phyloP scores from a whole-genome alignment of 1,140 invertebrate genomes.

The Diplogasteroides magnus region DNA sequence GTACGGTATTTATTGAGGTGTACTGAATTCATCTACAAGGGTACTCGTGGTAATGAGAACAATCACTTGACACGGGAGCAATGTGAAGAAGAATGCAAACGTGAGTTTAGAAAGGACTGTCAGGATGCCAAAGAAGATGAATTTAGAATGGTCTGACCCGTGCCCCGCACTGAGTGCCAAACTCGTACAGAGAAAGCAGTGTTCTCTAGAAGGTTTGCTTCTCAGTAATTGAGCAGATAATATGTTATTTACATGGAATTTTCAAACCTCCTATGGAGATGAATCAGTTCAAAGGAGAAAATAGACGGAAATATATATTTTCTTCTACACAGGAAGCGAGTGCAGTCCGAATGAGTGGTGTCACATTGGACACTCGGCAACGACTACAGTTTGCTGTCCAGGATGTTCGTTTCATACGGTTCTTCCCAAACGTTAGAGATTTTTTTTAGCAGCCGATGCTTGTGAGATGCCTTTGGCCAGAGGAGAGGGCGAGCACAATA shows the following conservation, averaged over 20 bases:
- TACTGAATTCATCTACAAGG: slow-evolving; percentile 48
- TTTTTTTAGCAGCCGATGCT: slow-evolving; percentile 40
- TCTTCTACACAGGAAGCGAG: no score
- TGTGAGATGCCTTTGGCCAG: slow-evolving; percentile 47
- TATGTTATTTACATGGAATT: no score
- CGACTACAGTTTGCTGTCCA: slow-evolving; percentile 50
- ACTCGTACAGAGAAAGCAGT: no score
- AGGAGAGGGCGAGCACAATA: slow-evolving; percentile 45
- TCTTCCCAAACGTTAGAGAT: no score
- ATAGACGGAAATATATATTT: no score
- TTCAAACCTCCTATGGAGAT: slow-evolving; percentile 29
- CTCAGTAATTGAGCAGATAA: no score
- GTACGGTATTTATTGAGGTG: slow-evolving; percentile 22
- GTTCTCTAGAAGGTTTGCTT: no score
- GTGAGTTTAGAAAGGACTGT: no score
- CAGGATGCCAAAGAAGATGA: no score
- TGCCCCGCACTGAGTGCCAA: no score
- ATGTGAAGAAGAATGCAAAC: slow-evolving; percentile 45
- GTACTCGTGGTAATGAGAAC: slow-evolving; percentile 52
- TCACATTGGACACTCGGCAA: slow-evolving; percentile 39
- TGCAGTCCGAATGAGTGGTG: slow-evolving; percentile 45
- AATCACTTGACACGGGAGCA: slow-evolving; percentile 46
- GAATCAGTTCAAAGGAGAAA: slow-evolving; percentile 11
- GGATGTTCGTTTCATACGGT: slow-evolving; percentile 36
- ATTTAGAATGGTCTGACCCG: slow-evolving; percentile 46